A percentile compares a stretch with the other conserved stretches of the same genome.
phyloP scores from a whole-genome alignment of 2,797 vertebrate species.

The Poeciliopsis paucimaculata region DNA sequence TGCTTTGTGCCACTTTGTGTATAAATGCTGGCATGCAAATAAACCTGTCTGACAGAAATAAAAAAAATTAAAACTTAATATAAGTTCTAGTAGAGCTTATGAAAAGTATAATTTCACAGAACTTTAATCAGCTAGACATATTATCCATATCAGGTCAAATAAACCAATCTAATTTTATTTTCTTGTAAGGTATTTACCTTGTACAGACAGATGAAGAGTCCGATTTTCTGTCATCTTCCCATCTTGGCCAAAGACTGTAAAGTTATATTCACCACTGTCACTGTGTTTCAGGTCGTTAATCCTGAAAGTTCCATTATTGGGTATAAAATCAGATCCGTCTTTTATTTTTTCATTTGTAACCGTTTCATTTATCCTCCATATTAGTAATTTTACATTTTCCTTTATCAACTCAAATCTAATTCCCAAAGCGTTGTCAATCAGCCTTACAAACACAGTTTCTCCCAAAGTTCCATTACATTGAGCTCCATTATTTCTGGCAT shows the following conservation, averaged over 20 bases:
- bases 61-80: background rate
- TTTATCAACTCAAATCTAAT: fast-evolving
- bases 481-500: constrained; percentile 31
- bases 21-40: background rate
- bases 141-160: background rate
- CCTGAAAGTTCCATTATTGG: constrained; percentile 33
- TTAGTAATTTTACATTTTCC: fast-evolving
- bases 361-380: fast-evolving
- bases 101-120: background rate
- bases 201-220: constrained; percentile 36
- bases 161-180: background rate
- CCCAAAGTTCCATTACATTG: constrained; percentile 58
- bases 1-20: background rate
- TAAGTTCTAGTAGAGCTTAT: background rate
- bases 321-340: constrained; percentile 30
- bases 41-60: background rate
- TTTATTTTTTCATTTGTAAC: fast-evolving
- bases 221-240: fast-evolving
- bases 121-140: background rate
- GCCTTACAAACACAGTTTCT: constrained; percentile 31
- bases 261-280: constrained; percentile 37
- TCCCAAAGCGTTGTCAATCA: background rate
- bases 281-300: constrained; percentile 19
- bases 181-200: constrained; percentile 50
- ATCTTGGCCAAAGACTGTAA: fast-evolving